Conservation (phyloP, 1,140 invertebrate species). For the Neocloeon triangulifer region DNA sequence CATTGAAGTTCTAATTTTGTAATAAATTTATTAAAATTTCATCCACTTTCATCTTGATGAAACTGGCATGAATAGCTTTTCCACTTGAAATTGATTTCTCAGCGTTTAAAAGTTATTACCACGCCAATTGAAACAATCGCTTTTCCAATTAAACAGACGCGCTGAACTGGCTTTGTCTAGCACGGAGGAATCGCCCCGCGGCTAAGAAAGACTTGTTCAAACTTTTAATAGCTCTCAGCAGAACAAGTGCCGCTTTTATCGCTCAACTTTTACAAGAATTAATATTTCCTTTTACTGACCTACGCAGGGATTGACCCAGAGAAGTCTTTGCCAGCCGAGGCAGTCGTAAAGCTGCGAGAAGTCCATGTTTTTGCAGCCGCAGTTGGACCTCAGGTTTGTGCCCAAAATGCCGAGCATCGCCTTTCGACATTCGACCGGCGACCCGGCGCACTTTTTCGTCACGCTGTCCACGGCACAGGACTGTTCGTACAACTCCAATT, state of each 20-base stretch:
- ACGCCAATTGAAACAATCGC: no score
- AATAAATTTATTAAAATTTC: no score
- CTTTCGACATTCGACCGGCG: constrained; percentile 48
- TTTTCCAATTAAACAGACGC: no score
- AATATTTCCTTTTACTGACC: constrained; percentile 35
- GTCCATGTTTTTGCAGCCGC: constrained; percentile 64
- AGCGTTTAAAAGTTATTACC: background rate
- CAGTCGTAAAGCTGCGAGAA: constrained; percentile 62
- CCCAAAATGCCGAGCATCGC: constrained; percentile 68
- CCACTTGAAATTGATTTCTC: background rate
- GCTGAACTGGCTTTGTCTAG: no score
- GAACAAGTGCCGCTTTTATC: background rate
- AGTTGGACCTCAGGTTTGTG: constrained; percentile 57
- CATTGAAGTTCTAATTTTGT: no score
- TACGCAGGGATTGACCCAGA: constrained; percentile 80
- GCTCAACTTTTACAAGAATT: constrained; percentile 3
- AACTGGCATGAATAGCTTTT: background rate
- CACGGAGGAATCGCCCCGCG: no score
- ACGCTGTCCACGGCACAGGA: constrained; percentile 72
- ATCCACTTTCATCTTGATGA: no score
- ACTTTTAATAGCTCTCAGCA: no score
- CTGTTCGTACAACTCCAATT: constrained; percentile 69
- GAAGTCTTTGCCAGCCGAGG: constrained; percentile 66
- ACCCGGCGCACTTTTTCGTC: constrained; percentile 71
- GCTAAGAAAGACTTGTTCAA: no score